Evolutionary conservation across 2,888 invertebrate genomes (phyloP).

Genomic region (Cremastinae sp.): DNA sequence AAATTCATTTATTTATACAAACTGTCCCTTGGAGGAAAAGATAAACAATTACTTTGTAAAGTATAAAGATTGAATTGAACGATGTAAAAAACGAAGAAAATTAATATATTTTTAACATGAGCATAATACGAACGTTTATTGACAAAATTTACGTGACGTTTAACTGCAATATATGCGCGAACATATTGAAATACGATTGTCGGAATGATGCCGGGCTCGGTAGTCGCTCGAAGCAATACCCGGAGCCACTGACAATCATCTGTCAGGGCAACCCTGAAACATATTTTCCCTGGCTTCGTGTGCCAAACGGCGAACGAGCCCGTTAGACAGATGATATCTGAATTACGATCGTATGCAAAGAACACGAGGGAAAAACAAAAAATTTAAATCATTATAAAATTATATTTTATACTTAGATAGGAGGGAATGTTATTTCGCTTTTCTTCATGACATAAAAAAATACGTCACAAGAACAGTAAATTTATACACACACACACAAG

Average conservation of each 20-base stretch:
- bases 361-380: too few relatives aligned
- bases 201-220: slow-evolving; percentile 13
- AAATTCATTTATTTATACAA: neutral
- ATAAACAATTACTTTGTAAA: too few relatives aligned
- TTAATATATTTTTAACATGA: neutral
- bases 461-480: too few relatives aligned
- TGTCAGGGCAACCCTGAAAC: slow-evolving; percentile 69
- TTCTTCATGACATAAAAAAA: too few relatives aligned
- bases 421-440: too few relatives aligned
- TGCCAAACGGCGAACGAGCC: neutral
- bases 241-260: slow-evolving; percentile 77
- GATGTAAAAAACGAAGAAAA: neutral
- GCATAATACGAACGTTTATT: slow-evolving; percentile 10
- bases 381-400: too few relatives aligned
- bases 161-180: neutral
- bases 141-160: slow-evolving; percentile 6
- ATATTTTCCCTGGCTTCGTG: slow-evolving; percentile 37
- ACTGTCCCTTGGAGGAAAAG: neutral
- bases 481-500: too few relatives aligned
- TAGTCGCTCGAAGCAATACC: slow-evolving; percentile 71
- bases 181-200: slow-evolving; percentile 17
- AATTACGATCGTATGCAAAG: neutral
- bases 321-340: neutral
- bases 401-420: too few relatives aligned
- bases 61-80: slow-evolving; percentile 17